Evolutionary conservation across 2,888 invertebrate genomes (phyloP), one percentile per base, ranked within the genome.

Genomic region (Xiphydria camelus): DNA sequence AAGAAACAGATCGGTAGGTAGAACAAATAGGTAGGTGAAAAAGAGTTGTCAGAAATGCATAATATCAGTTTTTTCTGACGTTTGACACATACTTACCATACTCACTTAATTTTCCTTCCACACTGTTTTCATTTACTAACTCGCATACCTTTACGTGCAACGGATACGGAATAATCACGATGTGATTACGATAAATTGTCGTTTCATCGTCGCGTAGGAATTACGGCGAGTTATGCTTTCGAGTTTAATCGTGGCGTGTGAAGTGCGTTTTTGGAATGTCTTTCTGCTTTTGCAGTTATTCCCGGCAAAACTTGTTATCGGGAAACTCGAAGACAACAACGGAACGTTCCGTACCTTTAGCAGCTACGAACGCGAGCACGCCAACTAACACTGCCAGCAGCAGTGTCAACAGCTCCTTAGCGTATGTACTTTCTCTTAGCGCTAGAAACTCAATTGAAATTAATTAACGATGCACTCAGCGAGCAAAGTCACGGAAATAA

Each of bases 281-380:
- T 29, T 2, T 29, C 5, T 51, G 57, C 55, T 63, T 75, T 79
- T 82, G 43, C 80, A 92, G 91, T 73, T 92, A 93, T 75, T 92
- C 93, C 23, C 85, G 92, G 40, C 93, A 93, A 79, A 93, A 93
- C 76, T 82, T 92, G 46, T 81, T 93, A 33, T 90, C 89, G 26
- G 84, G 85, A 41, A 82, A 77, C 66, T 82, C 82, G 67, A 91
- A 91, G 76, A 87, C 86, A 20, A 40, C 57, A 17, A 57, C 58
- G 4, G 69, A 70, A 15, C 34, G 34, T 15, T 10, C 55, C 19
- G 33, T 52, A 19, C 49, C 56, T 20, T 59, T 55, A 34, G 39
- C 62, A 29, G 45, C 59, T 22, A 50, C 51, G 35, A 66, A 62
- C 53, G 48, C 68, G 9, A 45, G 51, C 25, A 53, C 58, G 5